phyloP scores from a whole-genome alignment of 2,113 vertebrate genomes.

The Budorcas taxicolor region DNA sequence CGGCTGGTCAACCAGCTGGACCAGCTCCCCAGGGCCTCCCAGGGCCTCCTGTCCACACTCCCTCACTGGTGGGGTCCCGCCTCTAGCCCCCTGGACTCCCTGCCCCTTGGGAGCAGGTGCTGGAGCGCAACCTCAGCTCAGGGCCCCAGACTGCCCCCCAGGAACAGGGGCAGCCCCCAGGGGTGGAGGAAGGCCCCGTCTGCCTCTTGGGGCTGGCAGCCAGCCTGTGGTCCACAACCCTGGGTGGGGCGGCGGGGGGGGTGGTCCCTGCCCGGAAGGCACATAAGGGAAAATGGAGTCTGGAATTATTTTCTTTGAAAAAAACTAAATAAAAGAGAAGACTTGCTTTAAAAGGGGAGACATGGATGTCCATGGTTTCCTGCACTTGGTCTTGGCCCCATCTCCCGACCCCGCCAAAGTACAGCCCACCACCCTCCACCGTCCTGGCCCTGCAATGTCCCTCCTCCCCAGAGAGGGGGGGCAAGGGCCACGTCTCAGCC shows the following conservation, averaged over 20 bases:
- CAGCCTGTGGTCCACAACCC: not conserved
- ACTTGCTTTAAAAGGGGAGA: conserved; percentile 23
- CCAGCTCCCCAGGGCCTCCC: too few species aligned
- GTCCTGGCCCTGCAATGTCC: fast-evolving
- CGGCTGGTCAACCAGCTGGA: not conserved
- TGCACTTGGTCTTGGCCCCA: not conserved
- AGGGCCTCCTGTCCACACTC: not conserved
- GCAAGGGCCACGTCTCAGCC: fast-evolving
- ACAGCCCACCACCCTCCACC: fast-evolving
- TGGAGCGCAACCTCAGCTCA: not conserved
- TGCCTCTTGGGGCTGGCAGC: not conserved
- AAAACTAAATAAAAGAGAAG: not conserved
- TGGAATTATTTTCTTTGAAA: conserved; percentile 21
- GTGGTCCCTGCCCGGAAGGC: not conserved
- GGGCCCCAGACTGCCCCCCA: not conserved
- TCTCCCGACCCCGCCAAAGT: not conserved
- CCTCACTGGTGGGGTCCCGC: not conserved
- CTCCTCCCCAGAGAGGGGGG: not conserved
- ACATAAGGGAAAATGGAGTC: not conserved
- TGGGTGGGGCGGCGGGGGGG: not conserved
- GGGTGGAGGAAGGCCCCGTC: not conserved
- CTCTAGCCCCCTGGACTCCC: not conserved
- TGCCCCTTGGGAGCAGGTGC: fast-evolving
- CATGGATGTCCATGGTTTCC: not conserved
- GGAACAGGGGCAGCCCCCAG: fast-evolving